These are phyloP conservation scores for Habrosyne pyritoides DNA, from an alignment of 2,888 invertebrate genomes.

Conservation along the genomic window DNA sequence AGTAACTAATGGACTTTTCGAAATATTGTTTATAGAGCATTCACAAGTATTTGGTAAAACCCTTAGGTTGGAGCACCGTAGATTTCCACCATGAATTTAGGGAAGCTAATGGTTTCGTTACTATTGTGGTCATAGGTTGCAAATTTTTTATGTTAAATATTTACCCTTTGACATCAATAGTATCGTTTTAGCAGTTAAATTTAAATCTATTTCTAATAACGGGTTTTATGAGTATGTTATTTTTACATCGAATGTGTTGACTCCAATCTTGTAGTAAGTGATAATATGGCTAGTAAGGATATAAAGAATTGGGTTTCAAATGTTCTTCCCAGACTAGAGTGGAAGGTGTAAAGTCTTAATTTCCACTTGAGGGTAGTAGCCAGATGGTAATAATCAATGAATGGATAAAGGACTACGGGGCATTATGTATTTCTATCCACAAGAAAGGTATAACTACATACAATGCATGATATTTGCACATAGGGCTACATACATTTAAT, in stretches of 20 bases:
- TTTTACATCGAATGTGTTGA: neutral
- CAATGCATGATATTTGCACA: no score
- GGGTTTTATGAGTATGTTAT: neutral
- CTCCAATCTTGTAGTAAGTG: neutral
- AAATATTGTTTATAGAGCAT: slow-evolving; percentile 20
- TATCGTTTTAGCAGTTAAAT: slow-evolving; percentile 19
- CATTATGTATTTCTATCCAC: neutral
- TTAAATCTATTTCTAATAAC: slow-evolving; percentile 33
- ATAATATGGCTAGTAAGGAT: neutral
- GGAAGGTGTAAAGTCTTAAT: no score
- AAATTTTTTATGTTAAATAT: neutral
- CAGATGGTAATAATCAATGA: neutral
- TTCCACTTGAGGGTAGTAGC: neutral
- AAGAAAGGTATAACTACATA: neutral
- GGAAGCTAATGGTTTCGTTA: slow-evolving; percentile 51
- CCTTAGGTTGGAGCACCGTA: slow-evolving; percentile 35
- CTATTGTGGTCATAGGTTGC: slow-evolving; percentile 40
- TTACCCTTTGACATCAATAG: slow-evolving; percentile 30
- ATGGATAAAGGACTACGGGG: neutral
- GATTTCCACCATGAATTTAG: slow-evolving; percentile 47
- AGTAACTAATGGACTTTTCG: neutral
- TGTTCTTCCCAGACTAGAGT: no score
- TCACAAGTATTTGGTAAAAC: slow-evolving; percentile 41
- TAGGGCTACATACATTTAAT: neutral
- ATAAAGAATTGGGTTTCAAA: no score